Evolutionary conservation across 2,113 vertebrate species (phyloP), one percentile per base, ranked within the genome.

Genomic region (Ellobius talpinus): DNA sequence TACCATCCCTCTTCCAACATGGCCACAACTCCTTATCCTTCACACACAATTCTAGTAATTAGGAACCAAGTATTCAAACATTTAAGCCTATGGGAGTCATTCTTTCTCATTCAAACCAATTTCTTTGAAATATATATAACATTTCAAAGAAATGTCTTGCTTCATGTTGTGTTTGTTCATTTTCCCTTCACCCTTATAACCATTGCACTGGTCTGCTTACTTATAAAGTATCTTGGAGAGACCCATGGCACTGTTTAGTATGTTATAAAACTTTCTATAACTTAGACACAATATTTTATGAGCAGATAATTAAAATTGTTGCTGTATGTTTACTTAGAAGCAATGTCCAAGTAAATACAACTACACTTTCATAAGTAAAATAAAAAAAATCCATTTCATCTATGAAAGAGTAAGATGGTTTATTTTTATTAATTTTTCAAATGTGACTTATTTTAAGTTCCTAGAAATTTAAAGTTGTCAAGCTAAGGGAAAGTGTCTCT

Each of bases 351-450:
- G 52, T 42, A 24, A 63, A 23, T 84, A 42, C 11, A 87, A 7
- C 26, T 89, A 93, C 1, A 0, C 3, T 77, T 87, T 85, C 7
- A 42, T 68, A 68, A 93, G 16, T 47, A 45, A 77, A 88, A 52
- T 88, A 29, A 87, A 7, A 45, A 86, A 89, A 95, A 95, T 66
- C 91, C 66, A 0, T 87, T 52, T 96, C 87, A 63, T 9, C 52
- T 85, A 13, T 33, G 5, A 94, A 6, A 72, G 50, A 11, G 11
- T 1, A 58, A 88, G 89, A 31, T 73, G 19, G 17, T 55, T 96
- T 45, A 4, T 77, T 95, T 96, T 33, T 52, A 68, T 74, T 55
- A 33, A 84, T 84, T 84, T 58, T 79, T 78, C 42, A 68, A 90
- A 26, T 45, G 19, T 93, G 7, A 55, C 7, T 19, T 33, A n/a